Evolutionary conservation across 2,113 vertebrate species (phyloP), one percentile per base, ranked within the genome.

Genomic region (Rhea pennata): DNA sequence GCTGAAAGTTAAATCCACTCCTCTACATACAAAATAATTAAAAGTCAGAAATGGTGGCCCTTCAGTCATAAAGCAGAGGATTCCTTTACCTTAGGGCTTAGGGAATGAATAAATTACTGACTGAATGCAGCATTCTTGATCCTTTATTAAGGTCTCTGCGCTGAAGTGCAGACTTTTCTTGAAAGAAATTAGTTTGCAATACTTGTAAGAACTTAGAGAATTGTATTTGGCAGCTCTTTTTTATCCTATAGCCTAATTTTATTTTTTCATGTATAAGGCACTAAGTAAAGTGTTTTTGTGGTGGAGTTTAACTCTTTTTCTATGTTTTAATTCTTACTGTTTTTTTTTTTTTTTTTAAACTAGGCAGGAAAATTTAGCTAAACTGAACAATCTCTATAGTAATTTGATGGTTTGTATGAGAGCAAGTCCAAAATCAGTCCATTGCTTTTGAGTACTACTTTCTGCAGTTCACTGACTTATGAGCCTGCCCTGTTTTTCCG

Each of bases 251-350:
- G 73, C 70, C 61, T 86, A 70, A 88, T 86, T 84, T 84, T 65
- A 91, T 93, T 92, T 94, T 46, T 71, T 69, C 58, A 61, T 67
- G 39, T 65, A 83, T 92, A 78, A 87, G 87, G 58, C 22, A 36
- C 31, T 94, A 31, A 42, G 46, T 4, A 83, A 66, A 89, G 44
- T 89, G 75, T 70, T 92, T 77, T 92, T 56, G 33, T 76, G 76
- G 13, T 69, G 46, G 78, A 71, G 54, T 75, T 12, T 74, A 92
- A 33, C 56, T 69, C 44, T 84, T 44, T 24, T 65, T 61, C 16
- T 59, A 33, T 59, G 51, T 72, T 12, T 33, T 74, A 92, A 31
- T 83, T 42, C 29, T 56, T 95, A 74, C 66, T 73, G 39, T 62
- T 22, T 62, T 6, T 44, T 29, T 92, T 77, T 67, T 6, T 36